Base-by-base conservation (phyloP, 1,140 invertebrate genomes). In the Drosophila nebulosa region DNA sequence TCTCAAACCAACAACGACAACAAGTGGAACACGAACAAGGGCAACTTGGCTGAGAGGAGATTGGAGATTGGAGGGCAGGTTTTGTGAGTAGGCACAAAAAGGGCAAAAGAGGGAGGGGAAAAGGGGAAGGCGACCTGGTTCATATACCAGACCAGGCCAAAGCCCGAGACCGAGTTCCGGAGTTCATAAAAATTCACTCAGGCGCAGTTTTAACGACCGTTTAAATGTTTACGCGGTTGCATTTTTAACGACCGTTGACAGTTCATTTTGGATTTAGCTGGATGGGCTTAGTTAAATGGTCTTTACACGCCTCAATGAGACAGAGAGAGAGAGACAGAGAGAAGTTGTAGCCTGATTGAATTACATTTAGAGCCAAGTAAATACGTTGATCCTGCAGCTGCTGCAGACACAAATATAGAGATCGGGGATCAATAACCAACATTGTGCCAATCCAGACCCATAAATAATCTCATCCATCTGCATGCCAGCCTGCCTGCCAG, bases 101-200 rank as follows among this genome's bases (percentile, higher is more conserved):
- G 16, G 55, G 61, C 27, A 18, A 46, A 14, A 7, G 3, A 50
- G 21, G 35, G 22, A 7, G 26, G 12, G 52, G 36, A 22, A 22
- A 14, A 35, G 27, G 12, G 24, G 10, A n/a, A 14, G 30, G 5
- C 50, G 35, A 46, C 52, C 46, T 27, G 30, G 36, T 22, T 55
- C 26, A 27, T 27, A 18, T 46, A 46, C 39, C 18, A 46, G 39
- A 18, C 39, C 9, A 46, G 18, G 39, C n/a, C 18, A 46, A 10
- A 46, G 56, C 27, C 27, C 22, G 22, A 57, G 60, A 10, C 39
- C n/a, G 46, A 58, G 10, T 21, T 64, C 32, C 22, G 27, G 36
- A 67, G 74, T 81, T 81, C 79, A 81, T 81, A 81, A 81, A 81
- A 81, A 81, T 81, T 81, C 79, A 81, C 79, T 81, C 79, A 81